phyloP scores from a whole-genome alignment of 2,113 vertebrate genomes.

The Platichthys stellatus region DNA sequence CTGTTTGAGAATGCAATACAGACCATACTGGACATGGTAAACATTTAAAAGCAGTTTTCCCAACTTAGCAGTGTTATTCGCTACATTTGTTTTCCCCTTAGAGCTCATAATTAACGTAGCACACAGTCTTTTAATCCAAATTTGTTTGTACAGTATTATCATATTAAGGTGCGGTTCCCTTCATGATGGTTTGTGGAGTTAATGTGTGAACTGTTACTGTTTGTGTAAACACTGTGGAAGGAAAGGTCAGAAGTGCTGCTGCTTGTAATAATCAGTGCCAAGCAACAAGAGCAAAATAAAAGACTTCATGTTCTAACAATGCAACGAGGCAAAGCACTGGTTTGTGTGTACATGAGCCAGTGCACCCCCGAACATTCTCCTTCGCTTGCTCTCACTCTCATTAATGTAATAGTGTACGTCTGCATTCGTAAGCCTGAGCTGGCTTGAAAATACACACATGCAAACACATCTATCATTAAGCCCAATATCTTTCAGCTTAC shows the following conservation, averaged over 20 bases:
- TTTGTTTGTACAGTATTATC: not conserved
- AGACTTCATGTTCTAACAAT: conserved; percentile 8
- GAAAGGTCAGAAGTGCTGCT: not conserved
- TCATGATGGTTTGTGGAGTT: not conserved
- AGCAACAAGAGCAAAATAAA: conserved; percentile 21
- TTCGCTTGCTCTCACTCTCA: not conserved
- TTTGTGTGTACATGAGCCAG: not conserved
- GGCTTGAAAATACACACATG: conserved; percentile 20
- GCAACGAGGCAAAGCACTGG: not conserved
- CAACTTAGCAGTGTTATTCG: not conserved
- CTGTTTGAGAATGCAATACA: conserved; percentile 26
- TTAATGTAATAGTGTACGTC: conserved; percentile 3
- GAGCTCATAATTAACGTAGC: not conserved
- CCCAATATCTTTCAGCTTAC: conserved; percentile 46
- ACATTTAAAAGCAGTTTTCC: conserved; percentile 19
- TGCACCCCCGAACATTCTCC: not conserved
- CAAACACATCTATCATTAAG: conserved; percentile 17
- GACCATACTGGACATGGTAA: conserved; percentile 21
- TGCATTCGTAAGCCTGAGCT: conserved; percentile 26
- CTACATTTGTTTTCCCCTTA: not conserved
- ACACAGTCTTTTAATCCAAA: not conserved
- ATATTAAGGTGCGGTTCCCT: not conserved
- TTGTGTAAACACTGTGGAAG: conserved; percentile 10
- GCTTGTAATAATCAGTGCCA: conserved; percentile 7
- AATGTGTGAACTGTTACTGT: conserved; percentile 1